Conservation (phyloP, 2,113 vertebrate genomes). For the Actinemys pallida region DNA sequence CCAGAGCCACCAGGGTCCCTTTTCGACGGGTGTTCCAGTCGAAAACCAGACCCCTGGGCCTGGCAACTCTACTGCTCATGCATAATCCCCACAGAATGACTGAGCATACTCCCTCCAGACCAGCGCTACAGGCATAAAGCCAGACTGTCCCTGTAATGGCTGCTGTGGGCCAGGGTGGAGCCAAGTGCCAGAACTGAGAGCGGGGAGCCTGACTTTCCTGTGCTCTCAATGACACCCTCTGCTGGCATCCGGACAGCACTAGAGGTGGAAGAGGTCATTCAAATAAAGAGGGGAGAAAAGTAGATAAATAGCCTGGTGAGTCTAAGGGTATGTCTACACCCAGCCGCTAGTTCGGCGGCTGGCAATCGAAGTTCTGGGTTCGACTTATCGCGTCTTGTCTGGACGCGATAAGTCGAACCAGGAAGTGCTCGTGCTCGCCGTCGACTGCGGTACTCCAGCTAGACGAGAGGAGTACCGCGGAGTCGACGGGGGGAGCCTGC, state of each 20-base stretch:
- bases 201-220: background rate
- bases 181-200: background rate
- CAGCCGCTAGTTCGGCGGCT: too few species aligned
- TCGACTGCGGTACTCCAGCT: too few species aligned
- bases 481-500: too few species aligned
- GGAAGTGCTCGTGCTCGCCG: too few species aligned
- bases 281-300: background rate
- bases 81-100: background rate
- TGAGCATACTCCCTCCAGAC: background rate
- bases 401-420: too few species aligned
- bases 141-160: background rate
- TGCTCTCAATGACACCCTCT: background rate
- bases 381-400: too few species aligned
- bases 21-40: too few species aligned
- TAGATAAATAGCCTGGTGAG: background rate
- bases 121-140: background rate
- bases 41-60: too few species aligned
- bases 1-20: too few species aligned
- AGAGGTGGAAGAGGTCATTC: background rate
- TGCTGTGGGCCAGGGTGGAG: background rate
- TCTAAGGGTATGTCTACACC: background rate
- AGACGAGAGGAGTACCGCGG: too few species aligned
- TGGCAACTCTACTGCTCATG: background rate
- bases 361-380: too few species aligned
- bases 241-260: background rate